Evolutionary conservation across 1,140 invertebrate genomes (phyloP).

Genomic region (Myzus persicae): DNA sequence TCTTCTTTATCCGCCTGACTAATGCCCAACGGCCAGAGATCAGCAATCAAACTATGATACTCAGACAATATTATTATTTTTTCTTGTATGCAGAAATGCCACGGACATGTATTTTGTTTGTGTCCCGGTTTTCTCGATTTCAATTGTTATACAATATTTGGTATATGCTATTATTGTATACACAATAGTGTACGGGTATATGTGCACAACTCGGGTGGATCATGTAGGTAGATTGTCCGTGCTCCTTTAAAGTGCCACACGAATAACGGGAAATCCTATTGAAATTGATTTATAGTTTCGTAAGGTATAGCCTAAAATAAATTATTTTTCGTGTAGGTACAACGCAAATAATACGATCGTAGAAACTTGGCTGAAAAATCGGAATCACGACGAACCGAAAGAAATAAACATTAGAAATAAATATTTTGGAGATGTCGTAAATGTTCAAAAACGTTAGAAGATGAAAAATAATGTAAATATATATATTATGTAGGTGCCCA

Average conservation of each 20-base stretch:
- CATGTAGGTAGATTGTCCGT: background rate
- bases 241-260: background rate
- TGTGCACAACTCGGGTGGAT: background rate
- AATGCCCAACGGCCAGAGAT: background rate
- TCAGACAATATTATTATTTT: background rate
- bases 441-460: background rate
- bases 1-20: background rate
- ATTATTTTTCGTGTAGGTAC: background rate
- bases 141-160: background rate
- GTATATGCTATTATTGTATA: slow-evolving; percentile 22
- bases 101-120: background rate
- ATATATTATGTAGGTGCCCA: background rate
- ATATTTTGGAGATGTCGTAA: background rate
- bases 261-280: background rate
- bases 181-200: background rate
- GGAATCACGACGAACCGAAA: background rate
- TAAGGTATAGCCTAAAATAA: background rate
- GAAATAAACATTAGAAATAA: background rate
- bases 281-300: slow-evolving; percentile 30
- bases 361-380: background rate
- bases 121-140: background rate
- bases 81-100: background rate
- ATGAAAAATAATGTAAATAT: background rate
- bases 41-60: background rate
- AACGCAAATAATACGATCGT: background rate